Conservation (phyloP, 1,140 invertebrate species). For the Trichogramma pretiosum region DNA sequence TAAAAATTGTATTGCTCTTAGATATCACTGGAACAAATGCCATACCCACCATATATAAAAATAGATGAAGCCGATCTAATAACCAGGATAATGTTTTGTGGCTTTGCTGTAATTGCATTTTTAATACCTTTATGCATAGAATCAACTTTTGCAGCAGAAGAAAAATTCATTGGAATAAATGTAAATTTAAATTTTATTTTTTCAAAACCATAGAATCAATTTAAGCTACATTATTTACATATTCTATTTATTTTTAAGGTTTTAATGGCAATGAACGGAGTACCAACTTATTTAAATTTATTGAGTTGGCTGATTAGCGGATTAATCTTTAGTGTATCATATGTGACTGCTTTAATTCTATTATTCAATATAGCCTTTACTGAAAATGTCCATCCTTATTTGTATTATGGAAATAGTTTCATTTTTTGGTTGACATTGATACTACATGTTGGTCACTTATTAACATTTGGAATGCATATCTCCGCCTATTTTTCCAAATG, state of each 20-base stretch:
- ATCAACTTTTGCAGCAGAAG: constrained; percentile 32
- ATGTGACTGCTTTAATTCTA: constrained; percentile 31
- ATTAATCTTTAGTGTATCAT: constrained; percentile 30
- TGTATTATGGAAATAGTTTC: constrained; percentile 38
- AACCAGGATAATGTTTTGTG: constrained; percentile 25
- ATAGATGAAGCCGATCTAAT: constrained; percentile 24
- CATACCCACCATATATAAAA: constrained; percentile 35
- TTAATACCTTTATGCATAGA: constrained; percentile 37
- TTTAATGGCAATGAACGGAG: constrained; percentile 41
- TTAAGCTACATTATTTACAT: background rate
- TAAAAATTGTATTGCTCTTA: constrained; percentile 17
- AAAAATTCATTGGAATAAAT: constrained; percentile 41
- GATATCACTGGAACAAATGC: constrained; percentile 40
- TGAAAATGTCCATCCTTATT: constrained; percentile 29
- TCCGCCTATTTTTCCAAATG: constrained; percentile 37
- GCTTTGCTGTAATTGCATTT: constrained; percentile 33
- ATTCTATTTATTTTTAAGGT: constrained; percentile 25
- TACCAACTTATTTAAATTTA: constrained; percentile 34
- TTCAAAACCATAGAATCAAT: too few relatives aligned
- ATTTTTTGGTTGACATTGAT: constrained; percentile 38
- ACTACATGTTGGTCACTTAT: constrained; percentile 31
- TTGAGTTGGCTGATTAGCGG: constrained; percentile 38
- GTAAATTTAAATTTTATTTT: constrained; percentile 32
- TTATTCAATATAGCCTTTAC: constrained; percentile 34
- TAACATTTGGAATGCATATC: constrained; percentile 39